phyloP scores from a whole-genome alignment of 2,888 invertebrate genomes.

The Falcaria lacertinaria region DNA sequence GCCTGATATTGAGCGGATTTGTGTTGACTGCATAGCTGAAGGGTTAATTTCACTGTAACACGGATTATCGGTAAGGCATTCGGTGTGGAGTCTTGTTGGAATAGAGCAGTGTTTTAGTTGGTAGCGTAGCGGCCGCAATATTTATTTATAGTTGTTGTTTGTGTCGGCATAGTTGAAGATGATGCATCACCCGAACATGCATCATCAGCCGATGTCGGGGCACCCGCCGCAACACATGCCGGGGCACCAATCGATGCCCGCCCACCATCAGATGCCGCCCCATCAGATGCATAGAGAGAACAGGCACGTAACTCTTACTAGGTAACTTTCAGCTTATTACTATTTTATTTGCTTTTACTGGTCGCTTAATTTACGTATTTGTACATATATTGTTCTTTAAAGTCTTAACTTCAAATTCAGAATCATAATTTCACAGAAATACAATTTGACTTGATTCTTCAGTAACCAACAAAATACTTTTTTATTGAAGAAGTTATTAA shows the following conservation, averaged over 20 bases:
- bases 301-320: conserved; percentile 77
- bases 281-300: conserved; percentile 84
- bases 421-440: too few relatives aligned
- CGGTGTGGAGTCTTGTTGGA: conserved; percentile 47
- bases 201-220: conserved; percentile 76
- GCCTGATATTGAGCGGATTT: conserved; percentile 63
- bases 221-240: conserved; percentile 73
- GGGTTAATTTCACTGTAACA: conserved; percentile 38
- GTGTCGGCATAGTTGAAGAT: conserved; percentile 63
- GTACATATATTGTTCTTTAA: background rate
- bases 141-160: conserved; percentile 56
- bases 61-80: conserved; percentile 54
- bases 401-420: background rate
- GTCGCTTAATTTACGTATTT: background rate
- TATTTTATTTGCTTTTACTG: conserved; percentile 44
- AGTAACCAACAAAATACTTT: too few relatives aligned
- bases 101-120: conserved; percentile 30
- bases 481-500: too few relatives aligned
- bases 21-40: conserved; percentile 54
- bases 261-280: conserved; percentile 83
- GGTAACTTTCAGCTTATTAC: conserved; percentile 66
- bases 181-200: conserved; percentile 80
- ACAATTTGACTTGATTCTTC: too few relatives aligned
- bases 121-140: conserved; percentile 19
- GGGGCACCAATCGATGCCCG: conserved; percentile 66